A percentile compares a stretch with the other conserved stretches of the same genome.
Evolutionary conservation across 2,113 vertebrate species (phyloP).

Genomic region (Peromyscus maniculatus): DNA sequence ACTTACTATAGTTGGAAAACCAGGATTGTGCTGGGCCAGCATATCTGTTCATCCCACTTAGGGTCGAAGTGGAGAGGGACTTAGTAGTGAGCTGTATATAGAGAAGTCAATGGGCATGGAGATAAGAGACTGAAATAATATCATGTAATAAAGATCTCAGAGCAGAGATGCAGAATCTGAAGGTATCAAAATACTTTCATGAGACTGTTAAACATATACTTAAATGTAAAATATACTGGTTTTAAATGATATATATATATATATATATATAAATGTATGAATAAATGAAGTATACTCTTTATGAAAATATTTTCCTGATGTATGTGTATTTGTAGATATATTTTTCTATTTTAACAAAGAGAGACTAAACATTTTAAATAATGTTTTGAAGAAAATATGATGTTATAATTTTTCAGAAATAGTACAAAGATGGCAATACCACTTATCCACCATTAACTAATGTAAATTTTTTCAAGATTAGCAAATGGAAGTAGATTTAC

Average conservation of each 20-base stretch:
- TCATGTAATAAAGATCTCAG: not conserved
- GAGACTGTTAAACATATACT: not conserved
- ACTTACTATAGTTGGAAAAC: not conserved
- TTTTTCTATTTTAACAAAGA: not conserved
- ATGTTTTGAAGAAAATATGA: not conserved
- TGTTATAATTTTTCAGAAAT: conserved; percentile 28
- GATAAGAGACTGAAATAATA: not conserved
- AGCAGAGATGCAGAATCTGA: conserved; percentile 5
- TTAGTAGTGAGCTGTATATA: not conserved
- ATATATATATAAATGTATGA: not conserved
- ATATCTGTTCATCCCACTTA: not conserved
- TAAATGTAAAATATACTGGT: not conserved
- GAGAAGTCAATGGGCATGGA: not conserved
- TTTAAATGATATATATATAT: not conserved
- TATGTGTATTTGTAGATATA: not conserved
- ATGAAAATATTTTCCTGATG: not conserved
- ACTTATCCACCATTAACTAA: not conserved
- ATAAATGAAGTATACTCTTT: not conserved
- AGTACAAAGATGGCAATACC: not conserved
- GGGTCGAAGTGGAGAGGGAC: not conserved
- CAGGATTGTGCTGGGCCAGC: not conserved
- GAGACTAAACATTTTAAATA: not conserved
- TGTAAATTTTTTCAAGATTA: not conserved
- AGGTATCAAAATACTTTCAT: not conserved
- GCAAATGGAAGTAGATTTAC: not conserved